These are phyloP conservation scores for Oscheius onirici DNA, from an alignment of 2,888 invertebrate species.

Conservation along the genomic window DNA sequence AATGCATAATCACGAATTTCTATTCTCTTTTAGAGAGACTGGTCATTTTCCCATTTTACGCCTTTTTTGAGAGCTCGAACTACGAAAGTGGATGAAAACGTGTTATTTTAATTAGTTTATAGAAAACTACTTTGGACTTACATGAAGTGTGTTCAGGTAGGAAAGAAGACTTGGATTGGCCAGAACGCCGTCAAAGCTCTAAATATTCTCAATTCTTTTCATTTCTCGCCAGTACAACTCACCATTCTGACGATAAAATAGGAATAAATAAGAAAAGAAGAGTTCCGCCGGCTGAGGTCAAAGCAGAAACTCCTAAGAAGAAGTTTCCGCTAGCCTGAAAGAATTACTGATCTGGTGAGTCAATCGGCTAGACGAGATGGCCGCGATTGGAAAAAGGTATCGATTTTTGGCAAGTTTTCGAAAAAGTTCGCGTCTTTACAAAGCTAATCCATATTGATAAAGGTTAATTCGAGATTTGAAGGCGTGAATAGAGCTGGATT, in stretches of 20 bases:
- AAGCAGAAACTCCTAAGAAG: too few species aligned
- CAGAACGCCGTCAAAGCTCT: slow-evolving; percentile 4
- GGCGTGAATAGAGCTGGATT: background rate
- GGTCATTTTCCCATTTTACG: too few species aligned
- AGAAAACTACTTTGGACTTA: background rate
- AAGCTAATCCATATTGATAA: too few species aligned
- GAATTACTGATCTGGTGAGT: background rate
- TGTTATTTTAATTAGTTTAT: too few species aligned
- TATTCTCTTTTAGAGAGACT: too few species aligned
- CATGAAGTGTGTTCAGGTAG: slow-evolving; percentile 6
- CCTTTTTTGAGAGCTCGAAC: too few species aligned
- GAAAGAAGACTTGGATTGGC: background rate
- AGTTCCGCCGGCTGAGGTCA: too few species aligned
- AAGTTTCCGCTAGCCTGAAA: background rate
- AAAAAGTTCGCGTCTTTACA: background rate
- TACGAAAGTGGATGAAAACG: too few species aligned
- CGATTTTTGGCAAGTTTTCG: background rate
- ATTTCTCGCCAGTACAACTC: background rate
- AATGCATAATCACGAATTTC: too few species aligned
- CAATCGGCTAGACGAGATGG: too few species aligned
- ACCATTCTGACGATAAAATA: background rate
- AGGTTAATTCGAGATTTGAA: background rate
- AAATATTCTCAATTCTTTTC: background rate
- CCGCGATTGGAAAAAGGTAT: background rate
- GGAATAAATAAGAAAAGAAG: too few species aligned